A percentile compares a stretch with the other conserved stretches of the same genome.
phyloP scores from a whole-genome alignment of 2,797 vertebrate species.

The Tarsius wallacei region DNA sequence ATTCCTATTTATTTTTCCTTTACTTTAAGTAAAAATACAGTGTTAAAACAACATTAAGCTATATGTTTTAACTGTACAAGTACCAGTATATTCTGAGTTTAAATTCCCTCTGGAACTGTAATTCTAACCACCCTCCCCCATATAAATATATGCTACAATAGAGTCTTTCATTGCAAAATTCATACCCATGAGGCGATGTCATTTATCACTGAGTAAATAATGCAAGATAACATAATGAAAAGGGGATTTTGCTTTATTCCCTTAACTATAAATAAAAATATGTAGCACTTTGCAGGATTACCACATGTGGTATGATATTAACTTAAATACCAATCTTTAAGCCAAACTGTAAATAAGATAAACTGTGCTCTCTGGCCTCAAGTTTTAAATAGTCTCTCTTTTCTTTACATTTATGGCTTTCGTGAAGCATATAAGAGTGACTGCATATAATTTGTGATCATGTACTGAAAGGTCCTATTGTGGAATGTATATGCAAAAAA shows the following conservation, averaged over 20 bases:
- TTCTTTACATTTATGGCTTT: slow-evolving; percentile 76
- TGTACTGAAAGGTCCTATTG: slow-evolving; percentile 77
- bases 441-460: slow-evolving; percentile 66
- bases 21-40: slow-evolving; percentile 66
- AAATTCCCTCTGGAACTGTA: slow-evolving; percentile 76
- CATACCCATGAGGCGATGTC: slow-evolving; percentile 60
- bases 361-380: slow-evolving; percentile 71
- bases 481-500: background rate
- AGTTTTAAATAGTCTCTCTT: slow-evolving; percentile 73
- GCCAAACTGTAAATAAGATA: slow-evolving; percentile 79
- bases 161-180: slow-evolving; percentile 79
- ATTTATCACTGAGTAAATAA: slow-evolving; percentile 82
- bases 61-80: slow-evolving; percentile 71
- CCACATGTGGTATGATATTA: slow-evolving; percentile 73
- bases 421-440: slow-evolving; percentile 60
- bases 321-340: slow-evolving; percentile 77
- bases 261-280: slow-evolving; percentile 85
- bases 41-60: slow-evolving; percentile 77
- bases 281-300: slow-evolving; percentile 77
- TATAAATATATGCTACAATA: slow-evolving; percentile 76
- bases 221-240: slow-evolving; percentile 79
- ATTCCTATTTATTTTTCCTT: slow-evolving; percentile 69
- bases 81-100: slow-evolving; percentile 72
- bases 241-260: slow-evolving; percentile 74
- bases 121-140: slow-evolving; percentile 7